Conservation (phyloP, 1,140 invertebrate genomes). For the Asobara japonica region DNA sequence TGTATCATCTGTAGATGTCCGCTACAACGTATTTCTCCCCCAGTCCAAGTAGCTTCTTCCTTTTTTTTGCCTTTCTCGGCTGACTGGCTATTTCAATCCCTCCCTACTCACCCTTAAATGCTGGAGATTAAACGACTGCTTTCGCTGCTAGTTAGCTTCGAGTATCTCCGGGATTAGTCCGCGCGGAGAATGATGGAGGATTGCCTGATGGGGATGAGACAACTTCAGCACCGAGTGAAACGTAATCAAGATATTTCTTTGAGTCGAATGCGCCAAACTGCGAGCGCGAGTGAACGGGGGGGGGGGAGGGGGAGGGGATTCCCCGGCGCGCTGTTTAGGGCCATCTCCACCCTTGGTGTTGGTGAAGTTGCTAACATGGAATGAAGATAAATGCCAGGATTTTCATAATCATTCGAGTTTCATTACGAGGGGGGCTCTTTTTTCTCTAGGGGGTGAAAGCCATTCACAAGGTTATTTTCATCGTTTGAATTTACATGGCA, state of each 20-base stretch:
- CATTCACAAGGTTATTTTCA: not conserved
- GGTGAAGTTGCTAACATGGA: not conserved
- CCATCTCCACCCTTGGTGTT: not conserved
- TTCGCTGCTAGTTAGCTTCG: slow-evolving; percentile 28
- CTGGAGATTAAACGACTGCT: slow-evolving; percentile 27
- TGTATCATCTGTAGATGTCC: too few relatives aligned
- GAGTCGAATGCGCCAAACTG: not conserved
- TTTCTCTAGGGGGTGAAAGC: not conserved
- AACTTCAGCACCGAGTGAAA: slow-evolving; percentile 15
- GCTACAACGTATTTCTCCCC: too few relatives aligned
- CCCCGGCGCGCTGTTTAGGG: not conserved
- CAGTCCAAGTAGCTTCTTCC: not conserved
- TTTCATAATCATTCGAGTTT: slow-evolving; percentile 14
- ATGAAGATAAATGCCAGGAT: slow-evolving; percentile 3
- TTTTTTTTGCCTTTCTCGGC: not conserved
- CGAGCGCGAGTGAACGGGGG: not conserved
- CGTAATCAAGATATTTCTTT: slow-evolving; percentile 26
- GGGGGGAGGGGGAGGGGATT: not conserved
- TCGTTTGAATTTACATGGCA: slow-evolving; percentile 9
- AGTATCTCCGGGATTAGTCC: slow-evolving; percentile 25
- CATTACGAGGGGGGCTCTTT: not conserved
- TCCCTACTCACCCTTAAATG: not conserved
- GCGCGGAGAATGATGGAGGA: not conserved
- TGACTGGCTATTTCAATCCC: not conserved
- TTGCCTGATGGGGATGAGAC: not conserved